Evolutionary conservation across 2,797 vertebrate species (phyloP).

Genomic region (Dipus sagitta): DNA sequence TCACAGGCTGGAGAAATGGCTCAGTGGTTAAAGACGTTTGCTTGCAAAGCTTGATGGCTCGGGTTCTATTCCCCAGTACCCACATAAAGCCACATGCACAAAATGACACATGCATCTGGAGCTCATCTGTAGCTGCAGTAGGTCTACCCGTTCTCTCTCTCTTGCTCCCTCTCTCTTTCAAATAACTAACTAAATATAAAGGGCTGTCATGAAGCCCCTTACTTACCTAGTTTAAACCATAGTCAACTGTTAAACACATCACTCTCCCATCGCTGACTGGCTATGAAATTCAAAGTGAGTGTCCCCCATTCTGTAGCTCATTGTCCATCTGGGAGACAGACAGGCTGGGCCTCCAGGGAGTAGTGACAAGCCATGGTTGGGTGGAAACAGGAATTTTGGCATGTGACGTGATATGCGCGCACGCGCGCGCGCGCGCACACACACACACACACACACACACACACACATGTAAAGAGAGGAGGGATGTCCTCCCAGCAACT

Average conservation of each 20-base stretch:
- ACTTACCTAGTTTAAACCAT: not conserved
- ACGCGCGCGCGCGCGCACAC: too few species aligned
- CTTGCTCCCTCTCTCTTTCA: too few species aligned
- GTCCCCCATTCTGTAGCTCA: not conserved
- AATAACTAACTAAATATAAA: not conserved
- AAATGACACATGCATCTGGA: too few species aligned
- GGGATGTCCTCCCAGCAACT: not conserved
- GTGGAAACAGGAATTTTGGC: not conserved
- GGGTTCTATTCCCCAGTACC: too few species aligned
- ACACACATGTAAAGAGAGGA: too few species aligned
- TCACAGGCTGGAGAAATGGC: too few species aligned
- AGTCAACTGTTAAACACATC: not conserved
- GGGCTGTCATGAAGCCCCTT: not conserved
- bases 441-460: too few species aligned
- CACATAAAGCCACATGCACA: too few species aligned
- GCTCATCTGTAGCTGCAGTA: too few species aligned
- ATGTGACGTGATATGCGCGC: not conserved
- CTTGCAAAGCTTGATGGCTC: too few species aligned
- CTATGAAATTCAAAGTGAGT: not conserved
- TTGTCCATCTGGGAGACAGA: not conserved
- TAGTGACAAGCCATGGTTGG: not conserved
- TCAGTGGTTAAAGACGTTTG: too few species aligned
- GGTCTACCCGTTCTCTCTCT: too few species aligned
- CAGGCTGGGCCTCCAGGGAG: not conserved
- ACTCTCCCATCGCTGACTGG: not conserved